Conservation (phyloP, 2,888 invertebrate genomes). For the Hipparchia semele region DNA sequence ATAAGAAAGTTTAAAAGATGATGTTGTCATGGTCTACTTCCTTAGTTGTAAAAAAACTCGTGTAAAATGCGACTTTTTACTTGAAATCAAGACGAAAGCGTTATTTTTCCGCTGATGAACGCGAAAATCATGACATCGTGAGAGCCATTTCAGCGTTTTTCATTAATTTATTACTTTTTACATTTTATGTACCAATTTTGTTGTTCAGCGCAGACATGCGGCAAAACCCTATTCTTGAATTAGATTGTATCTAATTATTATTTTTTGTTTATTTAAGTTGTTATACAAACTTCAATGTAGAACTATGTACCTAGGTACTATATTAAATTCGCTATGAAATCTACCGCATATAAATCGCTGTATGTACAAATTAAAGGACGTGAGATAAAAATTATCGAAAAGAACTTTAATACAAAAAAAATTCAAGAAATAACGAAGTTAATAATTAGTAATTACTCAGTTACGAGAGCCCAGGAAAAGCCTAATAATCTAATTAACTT, state of each 20-base stretch:
- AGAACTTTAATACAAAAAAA: no score
- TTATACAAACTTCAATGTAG: no score
- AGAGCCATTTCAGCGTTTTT: neutral
- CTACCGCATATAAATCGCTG: no score
- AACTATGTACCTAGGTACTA: no score
- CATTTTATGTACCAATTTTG: no score
- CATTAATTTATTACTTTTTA: neutral
- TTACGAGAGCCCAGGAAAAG: constrained; percentile 4
- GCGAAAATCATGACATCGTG: neutral
- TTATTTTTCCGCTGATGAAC: neutral
- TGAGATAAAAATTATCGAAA: no score
- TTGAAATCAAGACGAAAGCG: neutral
- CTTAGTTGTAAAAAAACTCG: neutral
- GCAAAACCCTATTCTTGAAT: no score
- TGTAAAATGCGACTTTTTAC: neutral
- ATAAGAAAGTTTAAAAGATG: neutral
- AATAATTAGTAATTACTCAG: neutral
- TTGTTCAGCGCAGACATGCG: no score
- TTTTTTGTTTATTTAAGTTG: no score
- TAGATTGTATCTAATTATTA: no score
- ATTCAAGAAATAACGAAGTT: neutral
- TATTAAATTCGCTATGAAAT: no score
- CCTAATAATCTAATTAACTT: constrained; percentile 1
- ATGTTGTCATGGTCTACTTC: neutral
- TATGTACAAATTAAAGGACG: no score